A percentile compares a stretch with the other conserved stretches of the same genome.
Evolutionary conservation across 2,888 invertebrate species (phyloP).

Genomic region (Portevinia maculata): DNA sequence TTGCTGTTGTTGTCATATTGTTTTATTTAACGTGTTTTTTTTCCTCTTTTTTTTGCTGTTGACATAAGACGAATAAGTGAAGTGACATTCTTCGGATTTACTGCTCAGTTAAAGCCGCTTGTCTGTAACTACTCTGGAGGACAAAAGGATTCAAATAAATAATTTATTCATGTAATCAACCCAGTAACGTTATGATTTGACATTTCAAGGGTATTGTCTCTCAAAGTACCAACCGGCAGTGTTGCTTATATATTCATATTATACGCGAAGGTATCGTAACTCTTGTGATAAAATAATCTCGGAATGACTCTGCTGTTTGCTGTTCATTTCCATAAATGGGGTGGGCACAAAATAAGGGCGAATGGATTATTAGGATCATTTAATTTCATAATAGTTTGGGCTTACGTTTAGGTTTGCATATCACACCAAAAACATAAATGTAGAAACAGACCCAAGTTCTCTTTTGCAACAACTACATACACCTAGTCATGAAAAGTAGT

Average conservation of each 20-base stretch:
- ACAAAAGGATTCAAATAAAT: slow-evolving; percentile 44
- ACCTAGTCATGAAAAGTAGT: too few species aligned
- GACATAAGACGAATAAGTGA: slow-evolving; percentile 19
- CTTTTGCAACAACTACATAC: too few species aligned
- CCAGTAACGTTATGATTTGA: slow-evolving; percentile 30
- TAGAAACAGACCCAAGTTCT: too few species aligned
- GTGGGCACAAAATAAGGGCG: too few species aligned
- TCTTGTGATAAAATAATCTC: too few species aligned
- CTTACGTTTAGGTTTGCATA: too few species aligned
- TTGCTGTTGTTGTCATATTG: slow-evolving; percentile 8
- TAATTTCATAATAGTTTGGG: too few species aligned
- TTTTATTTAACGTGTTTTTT: slow-evolving; percentile 31
- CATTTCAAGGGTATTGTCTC: slow-evolving; percentile 23
- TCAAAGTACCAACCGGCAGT: slow-evolving; percentile 1
- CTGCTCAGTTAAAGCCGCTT: slow-evolving; percentile 23
- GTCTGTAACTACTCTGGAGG: slow-evolving; percentile 7
- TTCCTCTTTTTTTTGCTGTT: background rate
- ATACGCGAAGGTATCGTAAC: too few species aligned
- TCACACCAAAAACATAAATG: too few species aligned
- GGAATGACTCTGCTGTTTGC: too few species aligned
- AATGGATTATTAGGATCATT: too few species aligned
- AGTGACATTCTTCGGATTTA: slow-evolving; percentile 52
- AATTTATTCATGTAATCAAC: slow-evolving; percentile 59
- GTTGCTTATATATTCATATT: background rate
- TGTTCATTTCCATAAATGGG: too few species aligned